Evolutionary conservation across 2,113 vertebrate genomes (phyloP).

Genomic region (Actenoides hombroni): DNA sequence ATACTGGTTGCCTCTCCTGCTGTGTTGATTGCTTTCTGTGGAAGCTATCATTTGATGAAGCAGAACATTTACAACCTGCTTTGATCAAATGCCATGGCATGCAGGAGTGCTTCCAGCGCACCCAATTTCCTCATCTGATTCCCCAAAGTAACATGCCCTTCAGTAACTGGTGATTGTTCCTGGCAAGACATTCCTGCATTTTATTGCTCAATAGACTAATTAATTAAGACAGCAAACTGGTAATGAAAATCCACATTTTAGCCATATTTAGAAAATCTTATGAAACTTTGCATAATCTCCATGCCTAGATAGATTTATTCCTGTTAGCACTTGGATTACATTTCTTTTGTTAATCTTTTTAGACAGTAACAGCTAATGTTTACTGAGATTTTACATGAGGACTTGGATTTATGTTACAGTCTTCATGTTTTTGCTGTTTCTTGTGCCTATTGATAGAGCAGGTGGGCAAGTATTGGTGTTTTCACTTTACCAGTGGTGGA

Average conservation of each 20-base stretch:
- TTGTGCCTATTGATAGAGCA: not conserved
- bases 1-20: not conserved
- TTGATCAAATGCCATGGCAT: not conserved
- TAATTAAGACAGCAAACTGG: not conserved
- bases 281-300: not conserved
- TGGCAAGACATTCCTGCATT: not conserved
- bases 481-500: not conserved
- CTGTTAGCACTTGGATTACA: not conserved
- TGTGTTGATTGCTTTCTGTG: not conserved
- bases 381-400: not conserved
- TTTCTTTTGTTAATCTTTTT: constrained; percentile 15
- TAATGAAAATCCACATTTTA: not conserved
- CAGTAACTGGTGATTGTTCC: not conserved
- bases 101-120: not conserved
- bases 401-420: not conserved
- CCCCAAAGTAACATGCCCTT: not conserved
- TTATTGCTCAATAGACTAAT: not conserved
- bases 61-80: not conserved
- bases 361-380: constrained; percentile 2
- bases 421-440: not conserved
- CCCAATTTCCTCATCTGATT: not conserved
- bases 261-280: not conserved
- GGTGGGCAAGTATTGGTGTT: not conserved
- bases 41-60: not conserved
- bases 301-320: not conserved